Percentiles rank a stretch among this genome's conserved stretches.
These are phyloP conservation scores for Erebia ligea DNA, from an alignment of 2,888 invertebrate genomes.

Conservation along the genomic window DNA sequence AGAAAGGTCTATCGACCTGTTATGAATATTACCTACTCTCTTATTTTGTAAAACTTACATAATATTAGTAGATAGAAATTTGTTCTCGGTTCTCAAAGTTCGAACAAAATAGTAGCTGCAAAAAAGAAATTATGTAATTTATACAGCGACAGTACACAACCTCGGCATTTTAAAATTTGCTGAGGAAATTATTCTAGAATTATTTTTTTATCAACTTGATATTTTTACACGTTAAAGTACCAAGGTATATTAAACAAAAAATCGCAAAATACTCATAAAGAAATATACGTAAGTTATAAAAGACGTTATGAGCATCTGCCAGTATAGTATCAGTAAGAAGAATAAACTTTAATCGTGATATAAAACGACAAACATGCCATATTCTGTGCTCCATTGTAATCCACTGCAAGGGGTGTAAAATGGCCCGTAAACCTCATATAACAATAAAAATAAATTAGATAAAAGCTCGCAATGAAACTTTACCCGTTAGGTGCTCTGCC, in stretches of 20 bases:
- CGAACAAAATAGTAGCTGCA: not conserved
- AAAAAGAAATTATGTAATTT: not conserved
- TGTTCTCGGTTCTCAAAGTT: too few relatives aligned
- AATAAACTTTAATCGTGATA: slow-evolving; percentile 22
- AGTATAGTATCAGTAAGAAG: slow-evolving; percentile 8
- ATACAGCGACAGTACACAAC: not conserved
- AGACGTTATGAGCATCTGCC: slow-evolving; percentile 6
- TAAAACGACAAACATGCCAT: slow-evolving; percentile 35
- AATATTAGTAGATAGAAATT: too few relatives aligned
- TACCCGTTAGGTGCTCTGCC: slow-evolving; percentile 67
- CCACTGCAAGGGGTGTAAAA: slow-evolving; percentile 68
- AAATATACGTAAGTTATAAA: not conserved
- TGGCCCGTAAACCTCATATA: slow-evolving; percentile 72
- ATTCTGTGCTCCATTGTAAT: slow-evolving; percentile 54
- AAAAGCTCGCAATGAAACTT: slow-evolving; percentile 80
- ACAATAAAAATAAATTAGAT: slow-evolving; percentile 81
- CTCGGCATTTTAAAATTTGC: not conserved
- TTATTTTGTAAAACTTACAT: too few relatives aligned
- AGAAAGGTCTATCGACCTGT: too few relatives aligned
- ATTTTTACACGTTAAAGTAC: not conserved
- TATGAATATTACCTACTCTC: too few relatives aligned
- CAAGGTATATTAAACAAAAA: not conserved
- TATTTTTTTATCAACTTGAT: not conserved
- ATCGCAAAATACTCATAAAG: not conserved
- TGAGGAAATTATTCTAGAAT: not conserved